A percentile compares a stretch with the other conserved stretches of the same genome.
Evolutionary conservation across 2,888 invertebrate genomes (phyloP).

Genomic region (Eurois occulta): DNA sequence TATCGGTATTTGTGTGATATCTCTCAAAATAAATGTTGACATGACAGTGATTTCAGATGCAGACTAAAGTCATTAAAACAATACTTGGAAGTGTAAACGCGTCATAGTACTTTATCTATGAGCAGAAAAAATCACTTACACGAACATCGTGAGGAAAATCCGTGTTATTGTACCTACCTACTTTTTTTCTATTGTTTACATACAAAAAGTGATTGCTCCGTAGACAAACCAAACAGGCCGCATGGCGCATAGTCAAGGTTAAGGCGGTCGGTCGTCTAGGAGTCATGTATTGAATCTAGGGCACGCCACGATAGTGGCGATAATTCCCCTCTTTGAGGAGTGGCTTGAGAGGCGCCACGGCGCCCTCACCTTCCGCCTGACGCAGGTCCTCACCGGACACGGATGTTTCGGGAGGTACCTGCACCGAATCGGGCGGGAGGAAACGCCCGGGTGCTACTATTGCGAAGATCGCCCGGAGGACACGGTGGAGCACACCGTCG

Average conservation of each 20-base stretch:
- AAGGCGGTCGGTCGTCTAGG: background rate
- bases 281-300: too few species aligned
- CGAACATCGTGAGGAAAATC: constrained; percentile 35
- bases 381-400: too few species aligned
- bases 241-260: constrained; percentile 13
- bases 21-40: background rate
- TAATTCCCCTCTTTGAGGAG: too few species aligned
- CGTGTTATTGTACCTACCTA: constrained; percentile 14
- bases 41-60: background rate
- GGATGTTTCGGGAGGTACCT: too few species aligned
- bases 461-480: too few species aligned
- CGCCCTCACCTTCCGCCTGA: too few species aligned
- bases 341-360: too few species aligned
- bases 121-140: constrained; percentile 10
- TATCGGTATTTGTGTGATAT: background rate
- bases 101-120: constrained; percentile 26
- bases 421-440: too few species aligned
- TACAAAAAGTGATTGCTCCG: constrained; percentile 23
- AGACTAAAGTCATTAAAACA: constrained; percentile 21
- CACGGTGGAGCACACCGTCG: too few species aligned
- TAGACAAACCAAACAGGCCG: constrained; percentile 1
- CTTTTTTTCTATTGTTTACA: constrained; percentile 7
- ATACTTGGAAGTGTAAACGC: constrained; percentile 23
- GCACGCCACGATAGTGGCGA: too few species aligned
- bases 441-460: too few species aligned